Conservation (phyloP, 2,113 vertebrate species). For the Petrocephalus microphthalmus region DNA sequence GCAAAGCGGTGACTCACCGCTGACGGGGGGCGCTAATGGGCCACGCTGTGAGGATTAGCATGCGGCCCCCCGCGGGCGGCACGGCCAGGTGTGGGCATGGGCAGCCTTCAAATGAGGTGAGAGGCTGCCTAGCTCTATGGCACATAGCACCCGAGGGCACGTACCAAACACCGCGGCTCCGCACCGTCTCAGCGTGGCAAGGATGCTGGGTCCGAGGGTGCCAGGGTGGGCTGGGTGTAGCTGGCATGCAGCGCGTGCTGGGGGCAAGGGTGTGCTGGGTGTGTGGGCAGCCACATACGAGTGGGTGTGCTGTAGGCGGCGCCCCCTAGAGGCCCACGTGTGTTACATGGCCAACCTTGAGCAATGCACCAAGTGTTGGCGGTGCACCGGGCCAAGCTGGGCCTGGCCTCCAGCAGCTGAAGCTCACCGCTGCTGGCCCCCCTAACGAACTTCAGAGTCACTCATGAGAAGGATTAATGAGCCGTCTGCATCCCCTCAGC, state of each 20-base stretch:
- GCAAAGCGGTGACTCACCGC: neutral
- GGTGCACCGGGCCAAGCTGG: neutral
- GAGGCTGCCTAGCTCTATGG: neutral
- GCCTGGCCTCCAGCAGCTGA: neutral
- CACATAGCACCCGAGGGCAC: neutral
- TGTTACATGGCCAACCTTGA: neutral
- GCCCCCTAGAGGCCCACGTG: neutral
- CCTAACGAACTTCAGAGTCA: neutral
- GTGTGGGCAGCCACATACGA: neutral
- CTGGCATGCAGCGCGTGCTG: neutral
- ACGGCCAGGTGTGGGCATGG: neutral
- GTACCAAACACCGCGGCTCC: neutral
- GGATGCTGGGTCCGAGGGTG: neutral
- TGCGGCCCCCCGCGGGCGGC: neutral
- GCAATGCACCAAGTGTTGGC: neutral
- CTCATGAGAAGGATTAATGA: neutral
- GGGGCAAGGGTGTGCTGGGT: neutral
- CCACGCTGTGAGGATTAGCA: neutral
- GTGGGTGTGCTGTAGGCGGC: neutral
- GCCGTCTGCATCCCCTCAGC: neutral
- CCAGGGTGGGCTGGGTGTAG: neutral
- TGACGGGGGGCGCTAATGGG: neutral
- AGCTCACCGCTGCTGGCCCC: neutral
- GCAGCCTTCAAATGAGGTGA: neutral
- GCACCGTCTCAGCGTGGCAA: neutral